Evolutionary conservation across 2,888 invertebrate genomes (phyloP).

Genomic region (Mythimna impura): DNA sequence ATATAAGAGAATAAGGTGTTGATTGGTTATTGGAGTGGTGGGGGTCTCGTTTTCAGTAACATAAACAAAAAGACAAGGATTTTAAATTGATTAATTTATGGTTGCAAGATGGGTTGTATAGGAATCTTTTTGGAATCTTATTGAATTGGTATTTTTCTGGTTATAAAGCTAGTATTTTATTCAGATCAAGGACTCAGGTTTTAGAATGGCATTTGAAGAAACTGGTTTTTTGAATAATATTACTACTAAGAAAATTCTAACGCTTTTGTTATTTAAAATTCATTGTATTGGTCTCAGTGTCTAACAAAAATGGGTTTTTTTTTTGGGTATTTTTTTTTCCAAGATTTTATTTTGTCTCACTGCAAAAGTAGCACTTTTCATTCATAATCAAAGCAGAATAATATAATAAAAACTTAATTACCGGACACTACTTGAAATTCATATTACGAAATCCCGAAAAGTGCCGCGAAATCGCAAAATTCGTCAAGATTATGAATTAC

Average conservation of each 20-base stretch:
- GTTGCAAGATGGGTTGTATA: slow-evolving; percentile 28
- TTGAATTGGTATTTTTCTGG: background rate
- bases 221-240: background rate
- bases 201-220: background rate
- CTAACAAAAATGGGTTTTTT: background rate
- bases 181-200: background rate
- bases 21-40: background rate
- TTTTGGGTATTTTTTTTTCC: background rate
- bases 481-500: slow-evolving; percentile 27
- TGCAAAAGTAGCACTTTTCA: background rate
- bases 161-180: background rate
- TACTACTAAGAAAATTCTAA: background rate
- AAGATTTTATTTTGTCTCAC: background rate
- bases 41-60: slow-evolving; percentile 25
- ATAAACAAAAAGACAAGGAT: slow-evolving; percentile 55
- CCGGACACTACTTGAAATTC: slow-evolving; percentile 9
- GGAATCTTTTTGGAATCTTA: background rate
- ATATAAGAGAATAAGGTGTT: background rate
- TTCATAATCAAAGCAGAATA: background rate
- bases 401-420: background rate
- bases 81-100: slow-evolving; percentile 47
- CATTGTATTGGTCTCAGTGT: background rate
- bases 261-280: background rate
- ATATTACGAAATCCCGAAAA: slow-evolving; percentile 12
- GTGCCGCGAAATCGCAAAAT: slow-evolving; percentile 49